These are phyloP conservation scores for Mesopsocus fuscifrons DNA, from an alignment of 2,888 invertebrate species.

Conservation along the genomic window DNA sequence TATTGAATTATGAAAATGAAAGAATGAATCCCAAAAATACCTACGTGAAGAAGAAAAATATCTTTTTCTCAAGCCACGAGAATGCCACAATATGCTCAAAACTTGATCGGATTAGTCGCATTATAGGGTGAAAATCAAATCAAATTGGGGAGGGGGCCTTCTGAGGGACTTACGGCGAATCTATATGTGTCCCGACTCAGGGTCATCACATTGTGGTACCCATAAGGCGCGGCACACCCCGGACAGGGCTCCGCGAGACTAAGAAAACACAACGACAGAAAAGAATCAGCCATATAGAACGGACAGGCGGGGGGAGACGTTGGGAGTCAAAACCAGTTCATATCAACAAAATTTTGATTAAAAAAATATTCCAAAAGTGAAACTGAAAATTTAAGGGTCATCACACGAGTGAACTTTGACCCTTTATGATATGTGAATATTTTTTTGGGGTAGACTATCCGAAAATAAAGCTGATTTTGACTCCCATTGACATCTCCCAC, in stretches of 20 bases:
- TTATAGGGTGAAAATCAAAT: neutral
- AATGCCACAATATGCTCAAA: too few species aligned
- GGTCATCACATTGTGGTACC: slow-evolving; percentile 85
- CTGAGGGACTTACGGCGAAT: slow-evolving; percentile 60
- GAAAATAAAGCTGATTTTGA: too few species aligned
- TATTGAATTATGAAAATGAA: too few species aligned
- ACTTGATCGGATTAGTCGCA: too few species aligned
- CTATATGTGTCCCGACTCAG: slow-evolving; percentile 61
- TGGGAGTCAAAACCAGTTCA: neutral
- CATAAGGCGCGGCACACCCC: slow-evolving; percentile 87
- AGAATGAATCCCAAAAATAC: too few species aligned
- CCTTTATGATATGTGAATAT: too few species aligned
- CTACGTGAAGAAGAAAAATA: too few species aligned
- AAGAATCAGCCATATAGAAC: neutral
- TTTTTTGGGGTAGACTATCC: too few species aligned
- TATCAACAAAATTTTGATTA: slow-evolving; percentile 1
- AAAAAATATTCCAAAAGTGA: neutral
- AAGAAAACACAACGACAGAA: slow-evolving; percentile 12
- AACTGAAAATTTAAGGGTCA: too few species aligned
- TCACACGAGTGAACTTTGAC: too few species aligned
- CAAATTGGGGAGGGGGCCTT: neutral
- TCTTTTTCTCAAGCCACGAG: too few species aligned
- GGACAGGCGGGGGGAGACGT: neutral
- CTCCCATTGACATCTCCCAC: too few species aligned
- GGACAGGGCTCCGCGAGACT: slow-evolving; percentile 51